Base-by-base conservation (phyloP, 2,113 vertebrate genomes). In the Apeltes quadracus region DNA sequence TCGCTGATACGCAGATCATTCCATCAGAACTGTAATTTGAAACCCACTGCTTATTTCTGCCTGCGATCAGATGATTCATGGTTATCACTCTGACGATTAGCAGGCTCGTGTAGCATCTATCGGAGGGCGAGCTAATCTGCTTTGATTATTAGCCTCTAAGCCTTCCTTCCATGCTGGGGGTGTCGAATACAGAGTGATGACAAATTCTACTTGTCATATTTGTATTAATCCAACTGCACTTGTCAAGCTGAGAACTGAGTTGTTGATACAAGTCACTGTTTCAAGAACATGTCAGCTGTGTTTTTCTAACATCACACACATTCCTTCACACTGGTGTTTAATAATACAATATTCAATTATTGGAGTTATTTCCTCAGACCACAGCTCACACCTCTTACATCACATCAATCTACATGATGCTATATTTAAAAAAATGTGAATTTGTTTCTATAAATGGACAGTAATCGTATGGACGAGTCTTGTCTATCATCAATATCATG, bases 131-230 rank as follows among this genome's bases (percentile, higher is more conserved):
- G 84, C 83, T 92, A 91, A 91, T 91, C 90, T 89, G 69, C 89
- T 88, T 73, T 90, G 91, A 92, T 91, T 87, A 92, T 89, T 90
- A 91, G 87, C 84, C 83, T 86, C 83, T 89, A 90, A 92, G 88
- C 86, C 84, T 64, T 76, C 61, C 87, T 70, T 83, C 78, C 87
- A 86, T 48, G 85, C 83, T 77, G 84, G 86, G 84, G 64, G 79
- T 76, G 82, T 83, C 56, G 48, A 76, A 77, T n/a, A 61, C 59
- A 29, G 43, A 61, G 73, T 67, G 82, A 90, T 87, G 84, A 89
- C 75, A 91, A 89, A 89, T 83, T 75, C 80, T 55, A 15, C 69
- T 84, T 38, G 63, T 86, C 77, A 41, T 74, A 80, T 87, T 87
- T 81, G 62, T 85, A 80, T 81, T 85, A 79, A 79, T 88, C 75